Conservation (phyloP, 2,888 invertebrate genomes). For the Melieria omissa region DNA sequence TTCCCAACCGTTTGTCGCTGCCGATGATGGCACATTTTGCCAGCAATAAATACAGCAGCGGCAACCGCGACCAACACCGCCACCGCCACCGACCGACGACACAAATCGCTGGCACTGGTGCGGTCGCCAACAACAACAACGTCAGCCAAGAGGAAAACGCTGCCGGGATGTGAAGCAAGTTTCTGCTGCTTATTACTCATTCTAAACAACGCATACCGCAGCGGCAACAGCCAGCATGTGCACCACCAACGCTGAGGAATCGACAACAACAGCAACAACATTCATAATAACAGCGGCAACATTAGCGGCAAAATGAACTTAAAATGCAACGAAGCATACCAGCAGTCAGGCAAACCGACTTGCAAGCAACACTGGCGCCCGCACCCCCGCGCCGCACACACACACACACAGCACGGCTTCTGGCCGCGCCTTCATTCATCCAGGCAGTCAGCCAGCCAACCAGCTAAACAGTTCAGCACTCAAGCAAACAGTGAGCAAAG, state of each 20-base stretch:
- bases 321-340: constrained; percentile 60
- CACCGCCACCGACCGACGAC: background rate
- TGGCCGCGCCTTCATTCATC: background rate
- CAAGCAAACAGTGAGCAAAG: background rate
- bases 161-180: background rate
- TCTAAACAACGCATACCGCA: constrained; percentile 9
- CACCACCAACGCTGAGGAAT: background rate
- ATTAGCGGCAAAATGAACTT: constrained; percentile 52
- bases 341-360: constrained; percentile 25
- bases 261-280: background rate
- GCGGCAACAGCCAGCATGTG: background rate
- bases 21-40: constrained; percentile 10
- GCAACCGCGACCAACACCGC: constrained; percentile 6
- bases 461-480: background rate
- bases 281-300: constrained; percentile 34
- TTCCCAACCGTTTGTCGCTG: background rate
- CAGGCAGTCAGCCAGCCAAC: background rate
- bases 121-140: too few species aligned
- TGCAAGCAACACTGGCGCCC: constrained; percentile 2
- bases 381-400: constrained; percentile 4
- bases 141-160: too few species aligned
- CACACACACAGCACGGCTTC: background rate
- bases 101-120: too few species aligned
- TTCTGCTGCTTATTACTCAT: constrained; percentile 3
- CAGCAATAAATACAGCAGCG: constrained; percentile 10